Evolutionary conservation across 2,888 invertebrate genomes (phyloP).

Genomic region (Ennomos fuscantarius): DNA sequence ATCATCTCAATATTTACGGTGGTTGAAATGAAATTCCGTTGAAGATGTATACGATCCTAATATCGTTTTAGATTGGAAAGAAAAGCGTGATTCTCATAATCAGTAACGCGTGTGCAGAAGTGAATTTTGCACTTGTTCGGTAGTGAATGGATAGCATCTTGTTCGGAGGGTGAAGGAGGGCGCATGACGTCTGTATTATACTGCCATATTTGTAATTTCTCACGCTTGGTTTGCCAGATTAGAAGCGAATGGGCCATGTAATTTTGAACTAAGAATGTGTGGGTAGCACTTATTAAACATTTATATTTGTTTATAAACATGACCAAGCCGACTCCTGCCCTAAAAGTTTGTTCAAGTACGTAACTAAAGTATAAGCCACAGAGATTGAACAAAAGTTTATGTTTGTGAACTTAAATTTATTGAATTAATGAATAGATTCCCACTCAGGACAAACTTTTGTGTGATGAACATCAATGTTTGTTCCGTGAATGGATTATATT

Average conservation of each 20-base stretch:
- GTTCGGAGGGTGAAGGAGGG: slow-evolving; percentile 52
- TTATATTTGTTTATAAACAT: slow-evolving; percentile 24
- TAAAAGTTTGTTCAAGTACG: no score
- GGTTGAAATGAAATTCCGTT: slow-evolving; percentile 29
- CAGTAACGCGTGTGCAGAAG: slow-evolving; percentile 64
- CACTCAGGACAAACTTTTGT: no score
- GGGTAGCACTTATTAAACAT: background rate
- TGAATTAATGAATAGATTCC: no score
- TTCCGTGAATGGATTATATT: no score
- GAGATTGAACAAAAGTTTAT: no score
- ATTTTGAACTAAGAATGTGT: slow-evolving; percentile 33
- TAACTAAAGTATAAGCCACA: no score
- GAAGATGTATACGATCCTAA: slow-evolving; percentile 13
- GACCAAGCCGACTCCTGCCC: no score
- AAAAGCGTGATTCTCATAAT: slow-evolving; percentile 81
- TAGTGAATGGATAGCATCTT: slow-evolving; percentile 72
- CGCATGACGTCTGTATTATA: slow-evolving; percentile 51
- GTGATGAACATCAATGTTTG: no score
- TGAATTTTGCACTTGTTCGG: slow-evolving; percentile 81
- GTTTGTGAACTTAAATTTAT: no score
- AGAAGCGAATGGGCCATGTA: slow-evolving; percentile 57
- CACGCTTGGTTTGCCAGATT: slow-evolving; percentile 65
- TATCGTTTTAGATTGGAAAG: slow-evolving; percentile 42
- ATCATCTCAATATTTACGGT: slow-evolving; percentile 25
- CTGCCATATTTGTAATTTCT: slow-evolving; percentile 41